Conservation (phyloP, 2,888 invertebrate genomes). For the Colostygia pectinataria region DNA sequence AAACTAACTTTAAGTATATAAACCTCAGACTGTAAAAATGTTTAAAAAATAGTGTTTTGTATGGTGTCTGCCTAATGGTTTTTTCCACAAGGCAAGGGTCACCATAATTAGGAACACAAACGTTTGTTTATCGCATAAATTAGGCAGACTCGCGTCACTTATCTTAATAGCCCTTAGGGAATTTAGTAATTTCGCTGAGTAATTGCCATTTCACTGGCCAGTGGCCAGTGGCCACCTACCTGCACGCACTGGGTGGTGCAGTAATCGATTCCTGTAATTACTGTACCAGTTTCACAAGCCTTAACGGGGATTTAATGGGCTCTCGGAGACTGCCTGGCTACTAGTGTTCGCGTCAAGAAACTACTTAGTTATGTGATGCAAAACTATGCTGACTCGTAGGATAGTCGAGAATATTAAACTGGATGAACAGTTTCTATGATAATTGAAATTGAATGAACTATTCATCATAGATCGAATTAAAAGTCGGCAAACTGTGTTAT, state of each 20-base stretch:
- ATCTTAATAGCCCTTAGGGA: conserved; percentile 9
- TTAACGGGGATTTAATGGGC: conserved; percentile 36
- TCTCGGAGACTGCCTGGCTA: conserved; percentile 56
- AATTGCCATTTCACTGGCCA: conserved; percentile 54
- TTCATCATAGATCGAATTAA: too few relatives aligned
- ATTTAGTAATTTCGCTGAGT: conserved; percentile 28
- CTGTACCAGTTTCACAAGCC: conserved; percentile 36
- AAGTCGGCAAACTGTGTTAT: too few relatives aligned
- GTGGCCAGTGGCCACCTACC: conserved; percentile 2
- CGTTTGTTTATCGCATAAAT: neutral
- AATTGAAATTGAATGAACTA: too few relatives aligned
- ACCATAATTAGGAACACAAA: neutral
- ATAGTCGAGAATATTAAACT: conserved; percentile 7
- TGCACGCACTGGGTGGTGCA: conserved; percentile 16
- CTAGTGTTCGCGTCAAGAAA: conserved; percentile 23
- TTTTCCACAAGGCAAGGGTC: neutral
- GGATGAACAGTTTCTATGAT: conserved; percentile 1
- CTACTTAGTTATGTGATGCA: neutral
- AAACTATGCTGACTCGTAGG: too few relatives aligned
- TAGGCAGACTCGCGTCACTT: conserved; percentile 2
- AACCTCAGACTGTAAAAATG: too few relatives aligned
- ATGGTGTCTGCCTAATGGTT: neutral
- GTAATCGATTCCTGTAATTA: conserved; percentile 58
- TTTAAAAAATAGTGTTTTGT: too few relatives aligned
- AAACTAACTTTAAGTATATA: too few relatives aligned